Percentiles rank a stretch among this genome's conserved stretches.
Conservation (phyloP, 2,888 invertebrate genomes). For the Drosophila seclusa region DNA sequence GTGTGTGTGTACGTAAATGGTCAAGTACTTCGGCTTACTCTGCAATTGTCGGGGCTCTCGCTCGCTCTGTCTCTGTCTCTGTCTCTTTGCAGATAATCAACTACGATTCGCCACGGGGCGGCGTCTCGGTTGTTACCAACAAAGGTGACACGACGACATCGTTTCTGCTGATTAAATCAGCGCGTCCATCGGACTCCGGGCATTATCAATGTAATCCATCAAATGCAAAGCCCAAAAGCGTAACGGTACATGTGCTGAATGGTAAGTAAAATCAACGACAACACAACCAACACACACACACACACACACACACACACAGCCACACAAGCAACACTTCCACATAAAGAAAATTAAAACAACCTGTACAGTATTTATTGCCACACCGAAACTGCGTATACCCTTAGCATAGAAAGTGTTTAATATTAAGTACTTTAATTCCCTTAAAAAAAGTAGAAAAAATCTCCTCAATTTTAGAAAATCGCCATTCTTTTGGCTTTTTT, state of each 20-base stretch:
- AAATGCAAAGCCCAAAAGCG: slow-evolving; percentile 95
- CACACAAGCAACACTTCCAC: slow-evolving; percentile 42
- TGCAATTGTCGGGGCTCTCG: slow-evolving; percentile 19
- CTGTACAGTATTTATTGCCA: slow-evolving; percentile 8
- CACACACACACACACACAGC: slow-evolving; percentile 23
- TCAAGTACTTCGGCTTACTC: slow-evolving; percentile 22
- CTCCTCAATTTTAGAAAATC: not conserved
- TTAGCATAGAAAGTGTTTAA: not conserved
- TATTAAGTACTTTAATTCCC: not conserved
- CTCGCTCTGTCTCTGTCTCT: slow-evolving; percentile 1
- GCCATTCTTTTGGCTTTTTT: too few species aligned
- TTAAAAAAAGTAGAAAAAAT: not conserved
- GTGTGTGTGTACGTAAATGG: slow-evolving; percentile 45
- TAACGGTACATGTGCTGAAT: slow-evolving; percentile 96
- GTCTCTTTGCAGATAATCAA: slow-evolving; percentile 91
- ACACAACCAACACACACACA: slow-evolving; percentile 41
- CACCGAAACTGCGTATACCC: slow-evolving; percentile 15
- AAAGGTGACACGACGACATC: slow-evolving; percentile 96
- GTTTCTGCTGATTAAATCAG: slow-evolving; percentile 94
- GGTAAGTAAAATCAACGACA: slow-evolving; percentile 88
- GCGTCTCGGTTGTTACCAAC: slow-evolving; percentile 95
- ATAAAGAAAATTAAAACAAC: slow-evolving; percentile 9
- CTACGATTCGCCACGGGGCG: slow-evolving; percentile 96
- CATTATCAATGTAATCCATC: slow-evolving; percentile 97
- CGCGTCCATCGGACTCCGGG: slow-evolving; percentile 94